These are phyloP conservation scores for Hyla sarda DNA, from an alignment of 2,113 vertebrate species.

Conservation along the genomic window DNA sequence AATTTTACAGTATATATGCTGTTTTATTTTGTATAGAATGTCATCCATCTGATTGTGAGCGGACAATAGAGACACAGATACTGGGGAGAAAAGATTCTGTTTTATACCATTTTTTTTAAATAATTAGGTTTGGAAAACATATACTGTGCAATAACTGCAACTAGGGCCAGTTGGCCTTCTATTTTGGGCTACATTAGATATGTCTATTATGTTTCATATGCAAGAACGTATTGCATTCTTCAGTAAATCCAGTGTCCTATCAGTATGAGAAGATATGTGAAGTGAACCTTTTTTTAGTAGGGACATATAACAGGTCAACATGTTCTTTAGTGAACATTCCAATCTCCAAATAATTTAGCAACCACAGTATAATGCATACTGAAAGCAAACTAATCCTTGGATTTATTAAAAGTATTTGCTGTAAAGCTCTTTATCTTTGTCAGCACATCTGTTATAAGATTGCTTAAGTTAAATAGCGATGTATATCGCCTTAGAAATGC, in stretches of 20 bases:
- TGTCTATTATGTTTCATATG: background rate
- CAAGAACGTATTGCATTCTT: background rate
- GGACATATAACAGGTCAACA: constrained; percentile 21
- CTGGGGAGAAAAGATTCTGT: too few species aligned
- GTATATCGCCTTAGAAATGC: constrained; percentile 30
- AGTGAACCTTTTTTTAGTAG: constrained; percentile 6
- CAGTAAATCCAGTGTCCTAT: constrained; percentile 8
- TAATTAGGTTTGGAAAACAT: background rate
- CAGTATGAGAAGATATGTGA: background rate
- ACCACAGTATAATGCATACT: constrained; percentile 36
- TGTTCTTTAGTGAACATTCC: constrained; percentile 21
- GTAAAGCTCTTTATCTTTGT: constrained; percentile 44
- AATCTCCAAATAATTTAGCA: constrained; percentile 35
- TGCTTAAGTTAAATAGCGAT: constrained; percentile 35
- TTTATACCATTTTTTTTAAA: background rate
- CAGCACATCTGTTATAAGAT: constrained; percentile 44
- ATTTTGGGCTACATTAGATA: background rate
- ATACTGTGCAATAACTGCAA: background rate
- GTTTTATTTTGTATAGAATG: too few species aligned
- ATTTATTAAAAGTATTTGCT: constrained; percentile 43
- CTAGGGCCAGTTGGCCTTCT: background rate
- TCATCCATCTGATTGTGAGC: too few species aligned
- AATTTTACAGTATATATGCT: too few species aligned
- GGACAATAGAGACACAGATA: too few species aligned
- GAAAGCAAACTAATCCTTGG: constrained; percentile 45